A percentile compares a stretch with the other conserved stretches of the same genome.
These are phyloP conservation scores for Zygothrica quintamaculata DNA, from an alignment of 2,888 invertebrate species.

Conservation along the genomic window DNA sequence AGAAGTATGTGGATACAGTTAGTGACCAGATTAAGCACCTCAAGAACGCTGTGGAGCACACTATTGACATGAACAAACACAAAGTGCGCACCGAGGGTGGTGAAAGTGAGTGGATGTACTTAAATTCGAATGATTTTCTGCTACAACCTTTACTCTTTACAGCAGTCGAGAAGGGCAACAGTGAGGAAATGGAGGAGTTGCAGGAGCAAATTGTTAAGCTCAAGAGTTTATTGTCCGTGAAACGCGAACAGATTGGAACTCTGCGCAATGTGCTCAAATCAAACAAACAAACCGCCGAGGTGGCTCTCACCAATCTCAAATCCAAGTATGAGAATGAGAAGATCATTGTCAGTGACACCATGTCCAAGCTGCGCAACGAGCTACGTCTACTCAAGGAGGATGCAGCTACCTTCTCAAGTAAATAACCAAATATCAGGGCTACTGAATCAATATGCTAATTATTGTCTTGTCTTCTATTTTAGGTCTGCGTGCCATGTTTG, in stretches of 20 bases:
- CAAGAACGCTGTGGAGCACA: slow-evolving; percentile 93
- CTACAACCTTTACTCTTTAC: not conserved
- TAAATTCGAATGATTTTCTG: too few relatives aligned
- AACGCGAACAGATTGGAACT: slow-evolving; percentile 99
- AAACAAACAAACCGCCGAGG: slow-evolving; percentile 99
- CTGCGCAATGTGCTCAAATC: slow-evolving; percentile 98
- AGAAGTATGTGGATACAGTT: slow-evolving; percentile 94
- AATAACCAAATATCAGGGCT: slow-evolving; percentile 80
- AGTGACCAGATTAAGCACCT: slow-evolving; percentile 97
- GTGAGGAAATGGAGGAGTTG: slow-evolving; percentile 93
- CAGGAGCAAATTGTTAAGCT: slow-evolving; percentile 98
- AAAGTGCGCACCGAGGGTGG: slow-evolving; percentile 83
- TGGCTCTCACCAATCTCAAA: slow-evolving; percentile 98
- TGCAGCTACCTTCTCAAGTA: slow-evolving; percentile 98
- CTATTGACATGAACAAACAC: slow-evolving; percentile 90
- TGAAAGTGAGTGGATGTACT: slow-evolving; percentile 69
- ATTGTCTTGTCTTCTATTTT: not conserved
- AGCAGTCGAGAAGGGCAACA: slow-evolving; percentile 89
- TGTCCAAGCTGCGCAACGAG: slow-evolving; percentile 98
- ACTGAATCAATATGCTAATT: not conserved
- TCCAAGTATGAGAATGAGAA: slow-evolving; percentile 99
- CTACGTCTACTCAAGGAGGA: slow-evolving; percentile 98
- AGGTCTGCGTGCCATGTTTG: slow-evolving; percentile 99
- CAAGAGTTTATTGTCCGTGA: slow-evolving; percentile 97
- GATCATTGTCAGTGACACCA: slow-evolving; percentile 97